These are phyloP conservation scores for Suncus etruscus DNA, from an alignment of 2,113 vertebrate genomes.

Conservation along the genomic window DNA sequence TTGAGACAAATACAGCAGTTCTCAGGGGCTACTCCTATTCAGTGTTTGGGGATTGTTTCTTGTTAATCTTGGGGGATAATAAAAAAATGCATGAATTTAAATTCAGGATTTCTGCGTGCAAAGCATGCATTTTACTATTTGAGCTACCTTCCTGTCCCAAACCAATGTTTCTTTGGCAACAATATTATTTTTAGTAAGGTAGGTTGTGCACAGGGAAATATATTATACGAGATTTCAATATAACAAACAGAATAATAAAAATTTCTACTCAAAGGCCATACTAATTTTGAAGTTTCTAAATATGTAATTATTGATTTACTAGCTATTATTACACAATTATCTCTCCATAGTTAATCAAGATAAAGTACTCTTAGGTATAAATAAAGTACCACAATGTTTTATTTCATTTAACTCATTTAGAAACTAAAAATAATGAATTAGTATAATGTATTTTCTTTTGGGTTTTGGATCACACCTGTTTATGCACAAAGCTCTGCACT, in stretches of 20 bases:
- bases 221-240: not conserved
- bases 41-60: too few relatives aligned
- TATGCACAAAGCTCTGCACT: too few relatives aligned
- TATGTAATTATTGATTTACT: slow-evolving; percentile 1
- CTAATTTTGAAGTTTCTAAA: slow-evolving; percentile 43
- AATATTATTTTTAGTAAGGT: slow-evolving; percentile 13
- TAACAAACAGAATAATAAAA: not conserved
- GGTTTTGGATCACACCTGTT: too few relatives aligned
- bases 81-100: too few relatives aligned
- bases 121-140: too few relatives aligned
- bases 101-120: too few relatives aligned
- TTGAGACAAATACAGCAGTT: too few relatives aligned
- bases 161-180: slow-evolving; percentile 10
- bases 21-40: too few relatives aligned
- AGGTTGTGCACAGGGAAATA: not conserved
- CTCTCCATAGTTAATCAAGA: not conserved
- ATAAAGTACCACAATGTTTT: slow-evolving; percentile 14
- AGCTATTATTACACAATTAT: not conserved
- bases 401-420: not conserved
- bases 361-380: not conserved
- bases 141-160: too few relatives aligned
- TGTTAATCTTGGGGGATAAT: too few relatives aligned
- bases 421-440: slow-evolving; percentile 37
- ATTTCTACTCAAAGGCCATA: not conserved
- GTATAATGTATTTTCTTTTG: not conserved